A percentile compares a stretch with the other conserved stretches of the same genome.
Evolutionary conservation across 2,113 vertebrate genomes (phyloP).

Genomic region (Bubo scandiacus): DNA sequence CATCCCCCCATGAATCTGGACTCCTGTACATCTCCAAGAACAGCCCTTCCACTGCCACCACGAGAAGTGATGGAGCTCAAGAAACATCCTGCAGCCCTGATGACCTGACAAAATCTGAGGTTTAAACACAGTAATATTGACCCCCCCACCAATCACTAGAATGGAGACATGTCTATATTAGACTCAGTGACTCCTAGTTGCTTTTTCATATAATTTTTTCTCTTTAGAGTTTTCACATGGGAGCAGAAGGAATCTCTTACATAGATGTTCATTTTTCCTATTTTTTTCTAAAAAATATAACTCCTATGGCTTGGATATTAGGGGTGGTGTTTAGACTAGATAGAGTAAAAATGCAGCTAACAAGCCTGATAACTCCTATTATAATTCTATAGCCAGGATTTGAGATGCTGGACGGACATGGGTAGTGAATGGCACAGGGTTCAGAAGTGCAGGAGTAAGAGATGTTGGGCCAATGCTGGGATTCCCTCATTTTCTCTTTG

Average conservation of each 20-base stretch:
- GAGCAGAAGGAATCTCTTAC: background rate
- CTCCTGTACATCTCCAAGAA: rapidly evolving
- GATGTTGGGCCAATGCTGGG: background rate
- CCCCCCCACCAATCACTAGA: too few relatives aligned
- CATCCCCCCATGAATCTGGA: rapidly evolving
- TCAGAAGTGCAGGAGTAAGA: background rate
- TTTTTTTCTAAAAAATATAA: background rate
- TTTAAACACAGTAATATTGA: background rate
- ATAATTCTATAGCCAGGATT: background rate
- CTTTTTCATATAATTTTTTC: background rate
- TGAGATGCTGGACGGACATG: background rate
- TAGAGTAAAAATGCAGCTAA: background rate
- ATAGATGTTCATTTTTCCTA: background rate
- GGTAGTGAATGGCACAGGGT: background rate
- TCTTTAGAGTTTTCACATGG: background rate
- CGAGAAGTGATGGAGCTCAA: rapidly evolving
- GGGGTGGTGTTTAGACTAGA: background rate
- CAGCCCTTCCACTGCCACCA: background rate
- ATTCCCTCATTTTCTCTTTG: background rate
- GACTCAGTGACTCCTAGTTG: background rate
- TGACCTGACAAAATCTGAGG: background rate
- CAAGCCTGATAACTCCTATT: background rate
- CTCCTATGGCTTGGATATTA: background rate
- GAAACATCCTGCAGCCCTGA: background rate
- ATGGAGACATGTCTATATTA: background rate